Evolutionary conservation across 1,140 invertebrate species (phyloP).

Genomic region (Cyphomyrmex costatus): DNA sequence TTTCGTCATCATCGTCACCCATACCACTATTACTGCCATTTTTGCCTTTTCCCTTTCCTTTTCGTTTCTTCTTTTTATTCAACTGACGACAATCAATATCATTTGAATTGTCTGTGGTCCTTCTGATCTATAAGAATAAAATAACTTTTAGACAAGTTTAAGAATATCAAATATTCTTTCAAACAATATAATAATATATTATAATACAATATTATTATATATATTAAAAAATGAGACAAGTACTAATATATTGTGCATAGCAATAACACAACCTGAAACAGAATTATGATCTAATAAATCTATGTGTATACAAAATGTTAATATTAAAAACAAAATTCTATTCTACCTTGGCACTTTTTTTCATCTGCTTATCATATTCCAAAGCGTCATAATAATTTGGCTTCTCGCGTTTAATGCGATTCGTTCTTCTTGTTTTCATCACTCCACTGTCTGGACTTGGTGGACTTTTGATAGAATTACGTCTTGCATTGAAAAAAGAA

Average conservation of each 20-base stretch:
- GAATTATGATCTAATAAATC: neutral
- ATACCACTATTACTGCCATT: constrained; percentile 82
- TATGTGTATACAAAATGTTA: constrained; percentile 4
- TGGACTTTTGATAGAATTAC: constrained; percentile 87
- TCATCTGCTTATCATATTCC: constrained; percentile 91
- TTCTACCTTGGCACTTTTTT: constrained; percentile 86
- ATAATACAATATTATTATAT: neutral
- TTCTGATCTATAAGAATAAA: constrained; percentile 83
- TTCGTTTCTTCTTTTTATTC: constrained; percentile 86
- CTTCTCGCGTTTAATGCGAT: constrained; percentile 92
- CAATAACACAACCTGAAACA: neutral
- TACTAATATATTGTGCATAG: neutral
- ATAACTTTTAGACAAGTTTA: constrained; percentile 16
- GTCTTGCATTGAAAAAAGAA: constrained; percentile 91
- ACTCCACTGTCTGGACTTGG: constrained; percentile 85
- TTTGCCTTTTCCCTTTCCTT: constrained; percentile 86
- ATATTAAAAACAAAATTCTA: constrained; percentile 30
- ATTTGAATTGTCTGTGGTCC: constrained; percentile 85
- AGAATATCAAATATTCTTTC: neutral
- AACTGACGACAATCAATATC: constrained; percentile 86
- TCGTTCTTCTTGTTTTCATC: constrained; percentile 89
- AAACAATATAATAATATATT: neutral
- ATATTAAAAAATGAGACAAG: neutral
- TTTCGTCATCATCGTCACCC: constrained; percentile 88
- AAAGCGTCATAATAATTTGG: constrained; percentile 94